These are phyloP conservation scores for Idaea biselata DNA, from an alignment of 2,888 invertebrate species.

Conservation along the genomic window DNA sequence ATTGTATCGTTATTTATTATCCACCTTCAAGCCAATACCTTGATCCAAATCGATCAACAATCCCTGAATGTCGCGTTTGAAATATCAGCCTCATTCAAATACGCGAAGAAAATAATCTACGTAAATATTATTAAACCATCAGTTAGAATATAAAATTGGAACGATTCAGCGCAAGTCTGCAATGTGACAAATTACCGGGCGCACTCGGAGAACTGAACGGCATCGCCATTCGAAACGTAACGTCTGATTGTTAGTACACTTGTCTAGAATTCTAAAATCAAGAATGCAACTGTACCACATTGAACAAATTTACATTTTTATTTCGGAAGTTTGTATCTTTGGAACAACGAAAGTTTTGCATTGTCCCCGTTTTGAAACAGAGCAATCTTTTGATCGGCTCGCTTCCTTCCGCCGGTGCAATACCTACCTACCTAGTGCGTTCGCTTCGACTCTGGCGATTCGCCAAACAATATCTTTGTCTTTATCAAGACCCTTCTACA, in stretches of 20 bases:
- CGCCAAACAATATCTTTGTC: background rate
- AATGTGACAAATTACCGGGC: conserved; percentile 41
- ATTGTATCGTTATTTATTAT: background rate
- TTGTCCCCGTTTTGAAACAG: conserved; percentile 61
- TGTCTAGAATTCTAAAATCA: conserved; percentile 53
- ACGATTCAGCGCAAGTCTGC: background rate
- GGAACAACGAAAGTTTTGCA: conserved; percentile 60
- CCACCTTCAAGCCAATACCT: background rate
- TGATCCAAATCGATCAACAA: background rate
- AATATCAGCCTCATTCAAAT: background rate
- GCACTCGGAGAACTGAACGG: conserved; percentile 33
- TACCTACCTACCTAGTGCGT: background rate
- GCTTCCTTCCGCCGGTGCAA: conserved; percentile 32
- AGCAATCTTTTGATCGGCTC: conserved; percentile 68
- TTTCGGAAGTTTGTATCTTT: conserved; percentile 55
- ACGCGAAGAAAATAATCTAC: background rate
- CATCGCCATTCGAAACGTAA: conserved; percentile 35
- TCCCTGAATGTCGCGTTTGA: background rate
- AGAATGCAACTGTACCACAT: conserved; percentile 46
- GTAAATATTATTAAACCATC: background rate
- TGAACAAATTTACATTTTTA: conserved; percentile 70
- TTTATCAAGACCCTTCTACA: background rate
- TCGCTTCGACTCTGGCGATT: background rate
- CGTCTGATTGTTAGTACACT: conserved; percentile 50
- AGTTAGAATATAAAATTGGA: conserved; percentile 1